These are phyloP conservation scores for Euclidia mi DNA, from an alignment of 2,888 invertebrate genomes.

Conservation along the genomic window DNA sequence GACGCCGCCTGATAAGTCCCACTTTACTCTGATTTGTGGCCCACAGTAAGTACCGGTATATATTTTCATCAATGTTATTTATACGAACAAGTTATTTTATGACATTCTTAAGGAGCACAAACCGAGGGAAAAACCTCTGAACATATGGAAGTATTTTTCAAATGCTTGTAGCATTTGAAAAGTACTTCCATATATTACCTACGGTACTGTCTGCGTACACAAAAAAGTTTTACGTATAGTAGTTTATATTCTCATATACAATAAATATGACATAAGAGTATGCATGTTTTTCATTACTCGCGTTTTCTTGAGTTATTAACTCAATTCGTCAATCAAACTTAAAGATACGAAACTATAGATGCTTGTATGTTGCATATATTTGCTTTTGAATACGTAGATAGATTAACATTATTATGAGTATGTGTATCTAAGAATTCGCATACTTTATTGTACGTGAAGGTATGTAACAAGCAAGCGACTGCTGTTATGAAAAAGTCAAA, in stretches of 20 bases:
- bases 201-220: slow-evolving; percentile 56
- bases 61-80: slow-evolving; percentile 79
- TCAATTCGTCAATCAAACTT: not conserved
- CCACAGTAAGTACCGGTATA: slow-evolving; percentile 71
- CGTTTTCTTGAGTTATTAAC: not conserved
- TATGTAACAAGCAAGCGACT: not conserved
- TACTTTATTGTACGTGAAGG: not conserved
- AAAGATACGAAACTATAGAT: not conserved
- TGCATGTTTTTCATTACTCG: not conserved
- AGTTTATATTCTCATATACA: slow-evolving; percentile 6
- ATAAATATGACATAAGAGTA: slow-evolving; percentile 1
- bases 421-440: too few species aligned
- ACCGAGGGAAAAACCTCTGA: slow-evolving; percentile 71
- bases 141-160: too few species aligned
- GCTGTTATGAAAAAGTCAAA: slow-evolving; percentile 29
- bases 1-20: slow-evolving; percentile 63
- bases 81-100: slow-evolving; percentile 78
- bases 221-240: slow-evolving; percentile 6
- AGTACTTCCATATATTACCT: slow-evolving; percentile 73
- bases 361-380: not conserved
- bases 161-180: slow-evolving; percentile 77
- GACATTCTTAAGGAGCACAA: slow-evolving; percentile 73
- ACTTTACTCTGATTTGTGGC: slow-evolving; percentile 76
- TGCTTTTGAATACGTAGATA: too few species aligned
- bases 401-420: too few species aligned